These are phyloP conservation scores for Akabosia matsudoensis DNA, from an alignment of 1,140 invertebrate genomes.

Conservation along the genomic window DNA sequence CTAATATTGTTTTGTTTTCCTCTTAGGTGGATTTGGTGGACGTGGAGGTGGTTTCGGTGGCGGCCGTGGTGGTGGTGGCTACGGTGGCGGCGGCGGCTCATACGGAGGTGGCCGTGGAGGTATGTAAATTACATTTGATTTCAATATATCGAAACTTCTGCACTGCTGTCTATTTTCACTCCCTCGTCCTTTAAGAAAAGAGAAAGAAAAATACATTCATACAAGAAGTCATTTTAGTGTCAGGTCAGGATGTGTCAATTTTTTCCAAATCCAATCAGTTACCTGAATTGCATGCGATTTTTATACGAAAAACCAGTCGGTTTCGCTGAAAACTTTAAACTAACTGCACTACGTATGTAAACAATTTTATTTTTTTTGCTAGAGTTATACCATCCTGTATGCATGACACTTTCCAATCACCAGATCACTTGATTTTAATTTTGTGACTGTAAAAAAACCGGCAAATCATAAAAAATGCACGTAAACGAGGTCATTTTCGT, in stretches of 20 bases:
- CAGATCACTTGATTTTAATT: neutral
- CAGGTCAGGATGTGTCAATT: neutral
- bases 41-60: constrained; percentile 50
- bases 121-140: constrained; percentile 15
- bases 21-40: constrained; percentile 47
- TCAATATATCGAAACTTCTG: too few species aligned
- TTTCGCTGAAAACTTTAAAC: neutral
- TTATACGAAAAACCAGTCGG: too few species aligned
- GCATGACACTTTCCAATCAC: neutral
- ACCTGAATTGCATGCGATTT: too few species aligned
- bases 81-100: neutral
- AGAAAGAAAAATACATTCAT: neutral
- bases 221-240: neutral
- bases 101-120: constrained; percentile 37
- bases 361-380: neutral
- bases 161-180: constrained; percentile 10
- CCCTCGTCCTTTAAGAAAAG: constrained; percentile 1
- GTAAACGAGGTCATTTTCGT: neutral
- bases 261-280: too few species aligned
- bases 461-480: constrained; percentile 8
- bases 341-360: too few species aligned
- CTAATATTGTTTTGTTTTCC: neutral
- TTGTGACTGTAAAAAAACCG: neutral
- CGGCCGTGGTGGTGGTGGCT: constrained; percentile 51
- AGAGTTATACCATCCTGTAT: neutral